Base-by-base conservation (phyloP, 2,113 vertebrate genomes). In the Ciconia boyciana region DNA sequence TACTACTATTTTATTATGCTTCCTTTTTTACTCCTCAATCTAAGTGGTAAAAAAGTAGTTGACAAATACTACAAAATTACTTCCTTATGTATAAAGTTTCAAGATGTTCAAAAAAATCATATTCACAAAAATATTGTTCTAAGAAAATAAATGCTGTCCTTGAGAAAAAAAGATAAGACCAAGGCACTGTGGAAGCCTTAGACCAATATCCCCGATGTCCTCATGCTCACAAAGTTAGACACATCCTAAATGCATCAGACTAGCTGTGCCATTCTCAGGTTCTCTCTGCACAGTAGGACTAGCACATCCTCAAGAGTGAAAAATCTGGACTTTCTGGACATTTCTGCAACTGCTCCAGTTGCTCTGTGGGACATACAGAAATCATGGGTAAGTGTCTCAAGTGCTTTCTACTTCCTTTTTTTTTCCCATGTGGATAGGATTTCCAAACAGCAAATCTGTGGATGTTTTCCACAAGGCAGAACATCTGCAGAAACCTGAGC, bases 171-270 rank as follows among this genome's bases (percentile, higher is more conserved):
- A n/a, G 21, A 7, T 43, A 60, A 52, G 7, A 68, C 6, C 36
- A 41, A 66, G 57, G 21, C 21, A 41, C 8, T 61, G 17, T 51
- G 16, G n/a, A 84, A 76, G 18, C 16, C 21, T 51, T 70, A 12
- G 15, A 55, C 25, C 16, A 52, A 29, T 10, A 55, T 0, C 4
- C 5, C 5, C 7, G 2, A 3, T n/a, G 17, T 41, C 13, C 8
- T 66, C 17, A 15, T 51, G 17, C 52, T 57, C 70, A 51, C 41
- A 48, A 62, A 64, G 16, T 22, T 52, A 51, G 51, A 17, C 5
- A 46, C 10, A 17, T 46, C 4, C 29, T 44, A 9, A 25, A 15
- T 46, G 36, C 5, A 11, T 72, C 11, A 36, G 32, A 39, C 17
- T 36, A 16, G 11, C 36, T 78, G 9, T 36, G 28, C 9, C 32